phyloP scores from a whole-genome alignment of 2,113 vertebrate genomes.

The Salvelinus sp. region DNA sequence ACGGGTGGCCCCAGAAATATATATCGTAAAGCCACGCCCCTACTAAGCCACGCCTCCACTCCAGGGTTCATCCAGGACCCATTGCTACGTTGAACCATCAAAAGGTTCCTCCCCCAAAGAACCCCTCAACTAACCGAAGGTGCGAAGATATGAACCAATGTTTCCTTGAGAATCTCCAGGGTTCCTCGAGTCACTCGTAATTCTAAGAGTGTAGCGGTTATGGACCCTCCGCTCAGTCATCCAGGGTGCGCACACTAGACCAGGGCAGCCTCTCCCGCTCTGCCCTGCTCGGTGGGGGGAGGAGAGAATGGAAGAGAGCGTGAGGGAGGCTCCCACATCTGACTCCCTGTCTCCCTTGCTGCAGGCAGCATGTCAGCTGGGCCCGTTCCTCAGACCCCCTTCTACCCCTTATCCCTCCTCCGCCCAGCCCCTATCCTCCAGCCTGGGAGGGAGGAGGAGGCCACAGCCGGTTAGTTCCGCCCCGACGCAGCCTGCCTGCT shows the following conservation, averaged over 20 bases:
- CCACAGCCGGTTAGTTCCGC: constrained; percentile 63
- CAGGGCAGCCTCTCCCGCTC: constrained; percentile 48
- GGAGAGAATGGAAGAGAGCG: constrained; percentile 25
- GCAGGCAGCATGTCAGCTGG: constrained; percentile 69
- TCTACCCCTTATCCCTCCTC: constrained; percentile 16
- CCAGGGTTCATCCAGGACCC: too few species aligned
- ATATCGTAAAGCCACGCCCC: too few species aligned
- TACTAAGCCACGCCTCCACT: too few species aligned
- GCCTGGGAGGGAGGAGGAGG: constrained; percentile 51
- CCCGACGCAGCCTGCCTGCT: constrained; percentile 50
- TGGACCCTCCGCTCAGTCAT: constrained; percentile 53
- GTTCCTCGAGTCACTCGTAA: too few species aligned
- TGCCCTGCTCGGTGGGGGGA: constrained; percentile 19
- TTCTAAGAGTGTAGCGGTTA: constrained; percentile 29
- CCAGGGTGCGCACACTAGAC: constrained; percentile 39
- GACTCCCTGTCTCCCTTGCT: constrained; percentile 45
- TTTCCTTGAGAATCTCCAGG: too few species aligned
- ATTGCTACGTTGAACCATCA: too few species aligned
- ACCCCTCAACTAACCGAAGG: too few species aligned
- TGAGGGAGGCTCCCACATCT: constrained; percentile 10
- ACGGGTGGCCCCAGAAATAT: too few species aligned
- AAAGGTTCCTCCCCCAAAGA: too few species aligned
- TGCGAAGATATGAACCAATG: too few species aligned
- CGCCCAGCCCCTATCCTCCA: constrained; percentile 28
- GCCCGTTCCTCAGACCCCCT: constrained; percentile 56